Percentiles rank a stretch among this genome's conserved stretches.
phyloP scores from a whole-genome alignment of 2,888 invertebrate species.

The Pelosia muscerda region DNA sequence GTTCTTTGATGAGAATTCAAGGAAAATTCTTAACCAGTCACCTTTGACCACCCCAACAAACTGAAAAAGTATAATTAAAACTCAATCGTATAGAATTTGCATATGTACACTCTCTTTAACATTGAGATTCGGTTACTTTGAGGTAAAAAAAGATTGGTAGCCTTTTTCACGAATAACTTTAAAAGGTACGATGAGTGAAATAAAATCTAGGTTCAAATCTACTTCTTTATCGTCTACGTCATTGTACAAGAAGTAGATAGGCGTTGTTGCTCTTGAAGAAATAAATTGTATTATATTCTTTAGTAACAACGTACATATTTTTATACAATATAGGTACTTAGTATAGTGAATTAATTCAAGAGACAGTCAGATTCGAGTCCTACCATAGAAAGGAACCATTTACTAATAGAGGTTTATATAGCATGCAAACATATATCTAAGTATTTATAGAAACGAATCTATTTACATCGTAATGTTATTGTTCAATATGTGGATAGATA shows the following conservation, averaged over 20 bases:
- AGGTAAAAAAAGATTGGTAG: not conserved
- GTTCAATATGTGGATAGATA: not conserved
- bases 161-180: not conserved
- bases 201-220: not conserved
- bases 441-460: conserved; percentile 15
- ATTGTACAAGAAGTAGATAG: no score
- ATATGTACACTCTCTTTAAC: not conserved
- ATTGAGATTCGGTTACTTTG: not conserved
- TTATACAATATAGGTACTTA: no score
- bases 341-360: not conserved
- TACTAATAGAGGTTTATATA: not conserved
- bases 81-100: not conserved
- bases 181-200: not conserved
- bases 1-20: not conserved
- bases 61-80: not conserved
- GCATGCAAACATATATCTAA: no score
- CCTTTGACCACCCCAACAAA: not conserved
- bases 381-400: not conserved
- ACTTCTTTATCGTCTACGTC: no score
- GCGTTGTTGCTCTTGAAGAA: no score
- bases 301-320: no score
- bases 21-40: not conserved
- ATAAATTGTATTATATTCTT: no score
- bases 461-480: conserved; percentile 9
- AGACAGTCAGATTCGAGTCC: not conserved